These are phyloP conservation scores for Lycodopsis pacificus DNA, from an alignment of 2,797 vertebrate genomes.

Conservation along the genomic window DNA sequence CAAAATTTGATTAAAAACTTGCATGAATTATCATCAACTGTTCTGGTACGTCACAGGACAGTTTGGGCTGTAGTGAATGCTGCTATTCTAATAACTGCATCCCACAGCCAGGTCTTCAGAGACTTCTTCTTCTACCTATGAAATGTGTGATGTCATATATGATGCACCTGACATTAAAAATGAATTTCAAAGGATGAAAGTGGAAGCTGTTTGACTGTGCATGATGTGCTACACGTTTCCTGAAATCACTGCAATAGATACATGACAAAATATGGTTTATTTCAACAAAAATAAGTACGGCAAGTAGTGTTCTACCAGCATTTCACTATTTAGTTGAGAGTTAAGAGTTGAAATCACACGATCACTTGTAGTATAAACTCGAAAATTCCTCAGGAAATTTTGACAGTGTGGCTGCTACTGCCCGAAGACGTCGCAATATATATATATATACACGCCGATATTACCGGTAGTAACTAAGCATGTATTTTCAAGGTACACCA, in stretches of 20 bases:
- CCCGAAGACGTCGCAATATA: too few relatives aligned
- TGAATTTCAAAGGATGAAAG: not conserved
- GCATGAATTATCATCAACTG: constrained; percentile 13
- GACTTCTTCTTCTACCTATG: constrained; percentile 2
- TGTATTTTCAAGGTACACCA: too few relatives aligned
- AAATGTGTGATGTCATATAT: constrained; percentile 26
- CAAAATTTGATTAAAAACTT: not conserved
- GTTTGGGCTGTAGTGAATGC: constrained; percentile 2
- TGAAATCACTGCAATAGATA: not conserved
- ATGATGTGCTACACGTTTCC: not conserved
- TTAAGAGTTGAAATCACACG: too few relatives aligned
- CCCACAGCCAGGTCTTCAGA: not conserved
- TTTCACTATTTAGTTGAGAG: too few relatives aligned
- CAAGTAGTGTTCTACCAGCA: too few relatives aligned
- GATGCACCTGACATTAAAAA: constrained; percentile 23
- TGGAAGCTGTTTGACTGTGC: not conserved
- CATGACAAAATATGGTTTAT: not conserved
- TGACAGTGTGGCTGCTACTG: too few relatives aligned
- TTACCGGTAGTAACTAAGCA: too few relatives aligned
- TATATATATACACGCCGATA: too few relatives aligned
- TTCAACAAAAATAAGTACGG: not conserved
- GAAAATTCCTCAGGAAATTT: too few relatives aligned
- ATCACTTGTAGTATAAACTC: too few relatives aligned
- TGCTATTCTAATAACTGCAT: constrained; percentile 5
- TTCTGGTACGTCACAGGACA: not conserved